These are phyloP conservation scores for Venustoraphidia nigricollis DNA, from an alignment of 2,888 invertebrate species.

Conservation along the genomic window DNA sequence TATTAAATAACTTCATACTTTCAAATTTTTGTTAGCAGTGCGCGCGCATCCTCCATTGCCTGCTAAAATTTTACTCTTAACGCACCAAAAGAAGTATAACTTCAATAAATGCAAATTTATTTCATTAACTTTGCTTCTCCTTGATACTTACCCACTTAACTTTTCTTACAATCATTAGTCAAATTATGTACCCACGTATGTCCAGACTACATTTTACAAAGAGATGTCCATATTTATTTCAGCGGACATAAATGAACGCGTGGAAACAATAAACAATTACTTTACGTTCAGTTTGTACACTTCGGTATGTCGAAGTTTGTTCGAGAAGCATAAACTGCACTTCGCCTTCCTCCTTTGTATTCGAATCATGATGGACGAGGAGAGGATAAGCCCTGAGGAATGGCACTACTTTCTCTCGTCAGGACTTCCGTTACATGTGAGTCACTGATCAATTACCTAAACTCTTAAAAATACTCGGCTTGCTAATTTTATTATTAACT, in stretches of 20 bases:
- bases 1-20: no score
- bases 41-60: no score
- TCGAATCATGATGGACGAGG: slow-evolving; percentile 46
- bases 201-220: background rate
- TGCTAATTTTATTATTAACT: no score
- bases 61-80: no score
- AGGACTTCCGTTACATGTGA: slow-evolving; percentile 34
- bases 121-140: no score
- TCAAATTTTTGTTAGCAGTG: no score
- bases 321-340: slow-evolving; percentile 76
- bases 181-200: no score
- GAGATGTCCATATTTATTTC: slow-evolving; percentile 15
- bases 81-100: no score
- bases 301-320: slow-evolving; percentile 79
- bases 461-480: background rate
- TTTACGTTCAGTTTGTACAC: slow-evolving; percentile 71
- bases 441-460: slow-evolving; percentile 5
- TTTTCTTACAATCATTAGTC: no score
- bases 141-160: no score
- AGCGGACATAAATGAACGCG: slow-evolving; percentile 58
- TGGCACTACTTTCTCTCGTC: slow-evolving; percentile 67
- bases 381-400: slow-evolving; percentile 42
- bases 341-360: slow-evolving; percentile 65
- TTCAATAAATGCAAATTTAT: no score
- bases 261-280: slow-evolving; percentile 61